Evolutionary conservation across 2,797 vertebrate genomes (phyloP).

Genomic region (Ptychadena robeensis): DNA sequence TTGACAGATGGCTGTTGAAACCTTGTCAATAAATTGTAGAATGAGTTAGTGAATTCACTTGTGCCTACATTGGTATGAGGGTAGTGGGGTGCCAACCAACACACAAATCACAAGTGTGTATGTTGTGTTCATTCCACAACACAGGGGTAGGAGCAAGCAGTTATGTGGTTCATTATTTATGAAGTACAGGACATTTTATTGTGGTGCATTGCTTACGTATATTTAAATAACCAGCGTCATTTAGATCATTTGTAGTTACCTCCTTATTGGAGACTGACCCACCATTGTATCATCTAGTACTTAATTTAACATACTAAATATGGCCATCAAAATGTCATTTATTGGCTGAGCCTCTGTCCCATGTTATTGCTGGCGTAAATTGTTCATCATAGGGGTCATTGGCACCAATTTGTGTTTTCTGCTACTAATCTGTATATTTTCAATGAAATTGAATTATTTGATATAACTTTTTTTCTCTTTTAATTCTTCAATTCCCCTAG

Average conservation of each 20-base stretch:
- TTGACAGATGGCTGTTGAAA: background rate
- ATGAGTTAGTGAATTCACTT: background rate
- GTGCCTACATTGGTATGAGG: slow-evolving; percentile 21
- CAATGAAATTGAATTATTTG: background rate
- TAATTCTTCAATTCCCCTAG: no score
- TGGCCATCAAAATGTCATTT: background rate
- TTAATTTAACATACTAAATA: background rate
- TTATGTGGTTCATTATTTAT: no score
- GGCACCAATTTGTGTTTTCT: background rate
- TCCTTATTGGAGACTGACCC: no score
- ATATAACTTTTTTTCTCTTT: no score
- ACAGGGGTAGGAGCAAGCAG: no score
- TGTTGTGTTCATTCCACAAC: no score
- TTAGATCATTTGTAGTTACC: background rate
- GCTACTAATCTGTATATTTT: no score
- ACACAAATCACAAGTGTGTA: background rate
- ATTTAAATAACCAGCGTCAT: background rate
- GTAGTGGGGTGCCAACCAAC: background rate
- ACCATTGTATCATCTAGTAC: background rate
- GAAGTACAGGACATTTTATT: background rate
- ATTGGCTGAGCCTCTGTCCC: no score
- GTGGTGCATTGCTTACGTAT: background rate
- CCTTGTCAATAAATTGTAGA: background rate
- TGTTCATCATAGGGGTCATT: no score
- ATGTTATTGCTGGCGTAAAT: no score